Evolutionary conservation across 2,797 vertebrate genomes (phyloP), one percentile per base, ranked within the genome.

Genomic region (Bucorvus abyssinicus): DNA sequence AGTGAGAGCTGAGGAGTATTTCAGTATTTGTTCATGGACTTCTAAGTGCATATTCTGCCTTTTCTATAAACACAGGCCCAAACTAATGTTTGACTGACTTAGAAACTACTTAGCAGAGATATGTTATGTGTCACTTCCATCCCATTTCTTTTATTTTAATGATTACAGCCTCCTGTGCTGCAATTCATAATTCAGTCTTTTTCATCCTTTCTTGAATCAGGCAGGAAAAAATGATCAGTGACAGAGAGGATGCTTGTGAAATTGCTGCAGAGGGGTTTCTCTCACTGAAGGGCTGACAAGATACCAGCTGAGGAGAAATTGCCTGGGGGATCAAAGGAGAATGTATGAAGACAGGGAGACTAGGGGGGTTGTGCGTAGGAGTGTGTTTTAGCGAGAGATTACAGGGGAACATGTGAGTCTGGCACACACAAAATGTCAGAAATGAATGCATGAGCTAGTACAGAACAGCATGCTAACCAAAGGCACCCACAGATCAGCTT

Each of bases 271-370:
- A 84, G 77, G 84, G 29, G 69, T 70, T 81, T 50, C 45, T 85
- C 53, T 95, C 70, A 71, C 67, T 64, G 84, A 75, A 84, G 69
- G 36, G 83, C 36, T 87, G 93, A 95, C 88, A 94, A 91, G 65
- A 47, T 32, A 84, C 67, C 78, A 83, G 42, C 70, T 89, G 87
- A 88, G 82, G 59, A 87, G 65, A 90, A 84, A 96, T 96, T 94
- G 70, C 81, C 95, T 47, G 65, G 23, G 23, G 89, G 93, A 93
- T 94, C 81, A 87, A 95, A 90, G 75, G 64, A 53, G 89, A 84
- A 32, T 47, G 34, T 30, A 64, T 36, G 61, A 64, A 94, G 73
- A 55, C 53, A 79, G 60, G 29, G 29, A 91, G 91, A 80, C 77
- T 90, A 34, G 71, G 61, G 32, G 32, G 36, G 14, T 23, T 69